Percentiles rank a stretch among this genome's conserved stretches.
Conservation (phyloP, 2,797 vertebrate species). For the Enoplosus armatus region DNA sequence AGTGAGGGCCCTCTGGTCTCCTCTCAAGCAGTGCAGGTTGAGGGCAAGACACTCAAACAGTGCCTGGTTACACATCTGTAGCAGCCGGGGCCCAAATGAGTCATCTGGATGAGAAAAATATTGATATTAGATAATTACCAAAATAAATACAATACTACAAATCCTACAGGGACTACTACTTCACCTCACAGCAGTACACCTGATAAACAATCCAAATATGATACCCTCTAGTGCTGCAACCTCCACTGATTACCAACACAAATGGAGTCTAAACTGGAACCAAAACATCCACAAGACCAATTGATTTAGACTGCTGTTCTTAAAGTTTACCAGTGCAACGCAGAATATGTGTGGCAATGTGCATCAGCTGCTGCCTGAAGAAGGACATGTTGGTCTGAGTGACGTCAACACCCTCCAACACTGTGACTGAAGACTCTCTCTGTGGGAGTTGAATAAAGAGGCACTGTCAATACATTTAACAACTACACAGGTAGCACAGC, state of each 20-base stretch:
- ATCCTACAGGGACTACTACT: background rate
- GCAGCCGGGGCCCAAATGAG: slow-evolving; percentile 89
- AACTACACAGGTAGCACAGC: background rate
- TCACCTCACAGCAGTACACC: background rate
- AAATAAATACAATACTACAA: background rate
- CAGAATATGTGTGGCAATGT: slow-evolving; percentile 92
- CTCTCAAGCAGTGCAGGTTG: slow-evolving; percentile 92
- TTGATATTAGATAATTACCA: background rate
- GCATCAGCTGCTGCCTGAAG: slow-evolving; percentile 91
- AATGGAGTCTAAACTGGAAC: background rate
- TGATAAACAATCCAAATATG: background rate
- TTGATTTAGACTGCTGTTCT: background rate
- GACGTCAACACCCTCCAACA: slow-evolving; percentile 90
- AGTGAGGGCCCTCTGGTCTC: slow-evolving; percentile 92
- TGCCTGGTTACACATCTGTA: slow-evolving; percentile 93
- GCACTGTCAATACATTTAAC: background rate
- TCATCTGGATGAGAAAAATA: slow-evolving; percentile 82
- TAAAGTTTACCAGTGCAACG: slow-evolving; percentile 86
- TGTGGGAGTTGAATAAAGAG: slow-evolving; percentile 57
- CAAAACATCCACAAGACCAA: background rate
- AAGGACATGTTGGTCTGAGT: slow-evolving; percentile 93
- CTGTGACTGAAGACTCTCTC: slow-evolving; percentile 89
- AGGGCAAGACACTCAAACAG: slow-evolving; percentile 94
- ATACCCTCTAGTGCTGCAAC: background rate
- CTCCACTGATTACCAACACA: background rate